phyloP scores from a whole-genome alignment of 2,797 vertebrate genomes.

The Phaenicophaeus curvirostris region DNA sequence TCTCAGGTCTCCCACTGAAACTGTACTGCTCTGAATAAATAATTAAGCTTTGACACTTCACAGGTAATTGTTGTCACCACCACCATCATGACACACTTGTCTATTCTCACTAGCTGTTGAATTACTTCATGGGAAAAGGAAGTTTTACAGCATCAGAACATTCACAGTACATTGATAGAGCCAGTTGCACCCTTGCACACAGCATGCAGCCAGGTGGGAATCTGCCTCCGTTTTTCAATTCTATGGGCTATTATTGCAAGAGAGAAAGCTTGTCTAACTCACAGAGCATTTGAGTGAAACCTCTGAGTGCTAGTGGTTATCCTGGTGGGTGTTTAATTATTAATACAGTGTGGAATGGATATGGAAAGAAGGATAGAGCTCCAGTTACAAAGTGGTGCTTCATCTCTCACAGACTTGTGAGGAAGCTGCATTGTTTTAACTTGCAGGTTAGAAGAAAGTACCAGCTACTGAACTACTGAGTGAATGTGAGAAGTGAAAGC shows the following conservation, averaged over 20 bases:
- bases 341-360: not conserved
- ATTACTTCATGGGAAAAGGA: not conserved
- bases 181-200: accelerated
- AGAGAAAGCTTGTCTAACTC: not conserved
- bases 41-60: slow-evolving; percentile 36
- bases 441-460: not conserved
- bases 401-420: accelerated
- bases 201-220: accelerated
- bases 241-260: not conserved
- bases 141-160: not conserved
- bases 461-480: not conserved
- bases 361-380: not conserved
- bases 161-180: not conserved
- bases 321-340: not conserved
- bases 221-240: not conserved
- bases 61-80: not conserved
- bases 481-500: not conserved
- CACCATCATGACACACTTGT: not conserved
- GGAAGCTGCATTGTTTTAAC: not conserved
- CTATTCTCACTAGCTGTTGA: not conserved
- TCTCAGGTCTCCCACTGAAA: not conserved
- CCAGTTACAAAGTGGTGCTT: not conserved
- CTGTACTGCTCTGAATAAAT: not conserved
- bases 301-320: not conserved
- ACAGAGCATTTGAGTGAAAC: not conserved